Conservation (phyloP, 1,140 invertebrate genomes). For the Anadara kagoshimensis region DNA sequence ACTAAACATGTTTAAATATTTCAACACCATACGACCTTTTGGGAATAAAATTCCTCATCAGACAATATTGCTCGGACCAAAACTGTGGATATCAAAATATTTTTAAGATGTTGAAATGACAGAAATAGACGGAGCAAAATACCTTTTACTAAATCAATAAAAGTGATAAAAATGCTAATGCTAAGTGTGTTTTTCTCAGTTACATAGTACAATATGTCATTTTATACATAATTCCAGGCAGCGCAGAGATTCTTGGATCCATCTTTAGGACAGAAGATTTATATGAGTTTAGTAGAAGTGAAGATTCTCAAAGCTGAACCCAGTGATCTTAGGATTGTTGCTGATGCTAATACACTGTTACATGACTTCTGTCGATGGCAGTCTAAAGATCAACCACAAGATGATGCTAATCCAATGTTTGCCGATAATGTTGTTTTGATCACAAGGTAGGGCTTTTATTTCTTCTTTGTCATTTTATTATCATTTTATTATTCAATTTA, state of each 20-base stretch:
- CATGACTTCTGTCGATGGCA: constrained; percentile 61
- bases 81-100: no score
- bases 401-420: constrained; percentile 38
- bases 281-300: constrained; percentile 31
- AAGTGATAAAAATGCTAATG: no score
- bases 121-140: no score
- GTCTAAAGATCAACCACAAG: constrained; percentile 31
- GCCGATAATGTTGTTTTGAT: constrained; percentile 53
- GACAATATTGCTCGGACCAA: no score
- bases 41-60: no score
- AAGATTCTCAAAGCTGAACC: constrained; percentile 37
- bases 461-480: neutral
- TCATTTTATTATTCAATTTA: no score
- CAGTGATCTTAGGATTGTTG: constrained; percentile 41
- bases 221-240: constrained; percentile 29
- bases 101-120: no score
- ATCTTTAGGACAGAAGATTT: constrained; percentile 44
- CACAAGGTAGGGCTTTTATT: constrained; percentile 61
- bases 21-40: no score
- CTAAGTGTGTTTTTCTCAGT: no score
- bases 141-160: no score
- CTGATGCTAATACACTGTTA: constrained; percentile 46
- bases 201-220: no score
- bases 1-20: no score
- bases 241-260: constrained; percentile 45